Base-by-base conservation (phyloP, 2,797 vertebrate genomes). In the Pseudopleuronectes americanus region DNA sequence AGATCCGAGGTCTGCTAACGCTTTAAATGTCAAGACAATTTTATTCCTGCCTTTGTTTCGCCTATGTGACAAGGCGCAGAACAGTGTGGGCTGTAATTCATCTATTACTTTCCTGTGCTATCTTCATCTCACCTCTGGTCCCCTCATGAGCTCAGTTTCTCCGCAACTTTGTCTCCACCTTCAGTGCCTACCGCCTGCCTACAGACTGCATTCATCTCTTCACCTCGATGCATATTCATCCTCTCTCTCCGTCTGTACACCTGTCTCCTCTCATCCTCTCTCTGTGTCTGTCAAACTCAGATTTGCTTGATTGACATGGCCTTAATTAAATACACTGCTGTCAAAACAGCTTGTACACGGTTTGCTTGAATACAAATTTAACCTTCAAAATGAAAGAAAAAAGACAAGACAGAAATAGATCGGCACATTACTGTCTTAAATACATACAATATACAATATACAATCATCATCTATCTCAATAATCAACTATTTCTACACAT, bases 71-170 rank as follows among this genome's bases (percentile, higher is more conserved):
- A 43, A 48, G 60, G 22, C 41, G 10, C 23, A 51, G 36, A 59
- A 60, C 8, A 45, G 31, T 6, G 38, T 6, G 33, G 63, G 57
- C 48, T 73, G 49, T 59, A 51, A 71, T 74, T 59, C 58, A 77
- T 68, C 54, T 66, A 21, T 45, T 69, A 36, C 60, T 51, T 71
- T 57, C 8, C 16, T 55, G 17, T 22, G 74, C 57, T 71, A 31
- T 68, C 74, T 74, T 33, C 55, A 41, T 61, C 66, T 65, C 85
- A 85, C 81, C 81, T 83, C 70, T 74, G 76, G 57, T 69, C 61
- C 59, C 49, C 59, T 75, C 24, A 64, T 85, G 80, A 69, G 62
- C 53, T 82, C 63, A 21, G 41, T 73, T 64, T 49, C 64, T 71
- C 33, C 60, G 41, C 3, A 17, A 55, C 23, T 69, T 61, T 59